Base-by-base conservation (phyloP, 2,113 vertebrate species). In the Cyprinodon variegatus region DNA sequence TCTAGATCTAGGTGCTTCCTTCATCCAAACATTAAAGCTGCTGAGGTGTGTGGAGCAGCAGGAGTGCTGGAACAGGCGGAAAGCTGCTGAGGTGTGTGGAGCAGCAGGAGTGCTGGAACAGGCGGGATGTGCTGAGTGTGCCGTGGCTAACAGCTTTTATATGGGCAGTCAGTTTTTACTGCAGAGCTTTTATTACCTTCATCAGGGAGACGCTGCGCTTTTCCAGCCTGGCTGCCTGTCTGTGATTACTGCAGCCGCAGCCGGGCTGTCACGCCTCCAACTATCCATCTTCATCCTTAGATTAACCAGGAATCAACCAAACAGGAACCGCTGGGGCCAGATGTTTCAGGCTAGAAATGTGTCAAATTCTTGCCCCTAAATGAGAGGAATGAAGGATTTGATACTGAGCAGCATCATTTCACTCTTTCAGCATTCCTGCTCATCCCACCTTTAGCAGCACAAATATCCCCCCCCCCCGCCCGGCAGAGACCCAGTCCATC, bases 121-220 rank as follows among this genome's bases (percentile, higher is more conserved):
- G 45, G 43, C 61, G 74, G 83, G 87, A 91, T 88, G 78, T 90
- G 90, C 89, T 93, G 91, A 93, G 65, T 84, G 89, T 80, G 61
- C 81, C 74, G 36, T 75, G 74, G 81, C 72, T 83, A 80, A 79
- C 82, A 87, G 82, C 29, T 87, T 93, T 93, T 92, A 89, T 92
- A 84, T 78, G 79, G 81, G 81, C 78, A 45, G 84, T 86, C 84
- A 84, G 85, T 90, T 91, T 84, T 91, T 80, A 77, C 86, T 8
- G 74, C 77, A 53, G 59, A 74, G 70, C 57, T 83, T 93, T 92
- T 93, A 93, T 87, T 88, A 82, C 84, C 72, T 20, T 88, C 87
- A 93, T 91, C 91, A 86, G 66, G 70, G 73, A 70, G 13, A 78
- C 69, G 79, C 70, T 86, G 90, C 86, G 36, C 70, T 91, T 89